Percentiles rank a stretch among this genome's conserved stretches.
Conservation (phyloP, 2,888 invertebrate species). For the Orthosia cruda region DNA sequence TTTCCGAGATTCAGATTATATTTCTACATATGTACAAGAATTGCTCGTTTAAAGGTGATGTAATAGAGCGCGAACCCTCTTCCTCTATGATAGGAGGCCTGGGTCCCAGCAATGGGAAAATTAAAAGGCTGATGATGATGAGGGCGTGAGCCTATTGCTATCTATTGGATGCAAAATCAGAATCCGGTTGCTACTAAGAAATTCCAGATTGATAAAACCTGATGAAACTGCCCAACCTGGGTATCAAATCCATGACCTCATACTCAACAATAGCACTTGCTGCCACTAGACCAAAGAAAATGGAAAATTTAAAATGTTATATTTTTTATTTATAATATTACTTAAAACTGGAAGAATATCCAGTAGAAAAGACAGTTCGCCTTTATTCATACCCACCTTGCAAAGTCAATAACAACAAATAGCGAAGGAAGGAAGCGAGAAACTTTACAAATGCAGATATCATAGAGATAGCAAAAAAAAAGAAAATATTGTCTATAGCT, state of each 20-base stretch:
- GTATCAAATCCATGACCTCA: neutral
- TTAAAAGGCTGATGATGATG: too few species aligned
- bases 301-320: neutral
- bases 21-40: too few species aligned
- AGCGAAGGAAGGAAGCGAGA: constrained; percentile 40
- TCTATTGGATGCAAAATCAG: neutral
- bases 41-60: too few species aligned
- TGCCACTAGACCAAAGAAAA: neutral
- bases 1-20: too few species aligned
- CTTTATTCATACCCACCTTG: constrained; percentile 13
- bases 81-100: too few species aligned
- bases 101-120: too few species aligned
- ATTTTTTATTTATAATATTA: too few species aligned
- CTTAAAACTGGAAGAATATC: neutral
- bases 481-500: neutral
- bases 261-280: neutral
- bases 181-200: neutral
- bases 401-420: constrained; percentile 32
- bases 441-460: constrained; percentile 56
- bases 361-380: neutral
- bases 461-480: constrained; percentile 33
- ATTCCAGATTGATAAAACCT: neutral
- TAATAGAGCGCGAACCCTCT: too few species aligned
- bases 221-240: neutral
- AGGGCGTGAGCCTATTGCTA: too few species aligned